Base-by-base conservation (phyloP, 2,888 invertebrate genomes). In the Pseudanteris insignis region DNA sequence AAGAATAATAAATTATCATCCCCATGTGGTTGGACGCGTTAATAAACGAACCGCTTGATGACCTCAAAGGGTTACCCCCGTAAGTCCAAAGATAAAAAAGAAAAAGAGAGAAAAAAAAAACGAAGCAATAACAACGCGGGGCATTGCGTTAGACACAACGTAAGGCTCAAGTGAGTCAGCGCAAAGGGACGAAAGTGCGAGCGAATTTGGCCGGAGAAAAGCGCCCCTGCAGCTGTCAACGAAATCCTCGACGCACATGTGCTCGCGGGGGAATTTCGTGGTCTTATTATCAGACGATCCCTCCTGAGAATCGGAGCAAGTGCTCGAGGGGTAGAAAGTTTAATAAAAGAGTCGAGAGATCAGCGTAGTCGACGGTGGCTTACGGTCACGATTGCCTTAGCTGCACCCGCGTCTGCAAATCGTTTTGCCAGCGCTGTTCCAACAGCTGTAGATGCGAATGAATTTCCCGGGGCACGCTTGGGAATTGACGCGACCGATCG, bases 131-230 rank as follows among this genome's bases (percentile, higher is more conserved):
- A 8, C 6, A 6, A 29, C 25, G 47, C 24, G 26, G 8, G 36
- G n/a, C n/a, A n/a, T n/a, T n/a, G n/a, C n/a, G n/a, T n/a, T n/a
- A 48, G 32, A 38, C 21, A 12, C 2, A 10, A n/a, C 37, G 10
- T 13, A 24, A 30, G 41, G 30, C 21, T 7, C 41, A 30, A 21
- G 41, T 36, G 36, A 47, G 15, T 36, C 81, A 92, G 92, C 92
- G n/a, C 2, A 7, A 15, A 18, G 50, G 50, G 36, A 33, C 18
- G 12, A 34, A 30, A 48, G 48, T 48, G 37, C 24, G 26, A 15
- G 33, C 24, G 26, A 37, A 15, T 25, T 11, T 15, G 6, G 33
- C n/a, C n/a, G n/a, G n/a, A n/a, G n/a, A n/a, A n/a, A n/a, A n/a
- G 46, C 47, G 40, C 51, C 51, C 55, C 29, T 41, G 40, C 72